These are phyloP conservation scores for Drosophila rubida DNA, from an alignment of 2,888 invertebrate genomes.

Conservation along the genomic window DNA sequence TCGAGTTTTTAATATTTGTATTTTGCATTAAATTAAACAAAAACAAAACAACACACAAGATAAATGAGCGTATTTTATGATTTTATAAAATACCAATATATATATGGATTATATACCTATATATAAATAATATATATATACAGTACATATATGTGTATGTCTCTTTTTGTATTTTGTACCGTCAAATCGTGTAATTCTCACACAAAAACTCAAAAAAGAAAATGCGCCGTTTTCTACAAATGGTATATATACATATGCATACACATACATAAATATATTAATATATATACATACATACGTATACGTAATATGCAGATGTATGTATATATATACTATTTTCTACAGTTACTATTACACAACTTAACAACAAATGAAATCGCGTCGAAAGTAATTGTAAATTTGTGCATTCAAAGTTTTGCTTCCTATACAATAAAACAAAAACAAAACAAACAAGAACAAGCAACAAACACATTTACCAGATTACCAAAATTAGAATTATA, in stretches of 20 bases:
- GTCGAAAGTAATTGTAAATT: conserved; percentile 64
- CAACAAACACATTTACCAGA: conserved; percentile 59
- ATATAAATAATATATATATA: conserved; percentile 47
- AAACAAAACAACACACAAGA: conserved; percentile 37
- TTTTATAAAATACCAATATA: conserved; percentile 70
- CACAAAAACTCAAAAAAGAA: conserved; percentile 54
- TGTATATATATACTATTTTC: conserved; percentile 61
- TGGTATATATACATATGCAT: conserved; percentile 46
- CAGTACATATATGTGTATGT: conserved; percentile 66
- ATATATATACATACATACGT: conserved; percentile 23
- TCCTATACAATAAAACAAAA: conserved; percentile 68
- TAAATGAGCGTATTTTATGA: conserved; percentile 70
- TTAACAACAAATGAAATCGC: conserved; percentile 36
- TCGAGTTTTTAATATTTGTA: conserved; percentile 75
- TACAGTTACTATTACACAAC: conserved; percentile 71
- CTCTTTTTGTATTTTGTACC: conserved; percentile 76
- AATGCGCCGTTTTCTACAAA: conserved; percentile 60
- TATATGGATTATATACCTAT: conserved; percentile 42
- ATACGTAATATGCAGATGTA: conserved; percentile 41
- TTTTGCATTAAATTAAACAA: conserved; percentile 69
- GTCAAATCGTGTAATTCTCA: conserved; percentile 75
- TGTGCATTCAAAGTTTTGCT: conserved; percentile 78
- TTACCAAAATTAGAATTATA: conserved; percentile 65
- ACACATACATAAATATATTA: conserved; percentile 30
- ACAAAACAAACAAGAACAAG: conserved; percentile 28